Evolutionary conservation across 2,888 invertebrate genomes (phyloP).

Genomic region (Amphipoea oculea): DNA sequence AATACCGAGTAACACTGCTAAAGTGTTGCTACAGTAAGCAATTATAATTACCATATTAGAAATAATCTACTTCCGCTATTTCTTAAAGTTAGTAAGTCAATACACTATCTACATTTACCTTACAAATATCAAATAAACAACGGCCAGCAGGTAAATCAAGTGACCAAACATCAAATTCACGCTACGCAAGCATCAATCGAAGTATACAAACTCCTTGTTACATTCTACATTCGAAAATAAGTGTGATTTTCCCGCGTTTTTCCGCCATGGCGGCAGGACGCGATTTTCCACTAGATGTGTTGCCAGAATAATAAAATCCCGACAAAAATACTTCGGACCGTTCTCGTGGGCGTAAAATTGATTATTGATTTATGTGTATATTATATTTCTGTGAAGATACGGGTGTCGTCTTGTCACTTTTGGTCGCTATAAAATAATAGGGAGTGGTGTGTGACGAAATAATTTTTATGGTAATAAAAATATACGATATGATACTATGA

Average conservation of each 20-base stretch:
- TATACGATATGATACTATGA: constrained; percentile 37
- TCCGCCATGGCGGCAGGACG: constrained; percentile 74
- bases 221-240: constrained; percentile 74
- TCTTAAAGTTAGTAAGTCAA: neutral
- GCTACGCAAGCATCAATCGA: constrained; percentile 65
- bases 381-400: constrained; percentile 67
- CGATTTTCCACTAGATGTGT: constrained; percentile 87
- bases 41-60: neutral
- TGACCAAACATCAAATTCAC: constrained; percentile 59
- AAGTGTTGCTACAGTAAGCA: neutral
- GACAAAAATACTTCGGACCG: constrained; percentile 79
- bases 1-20: neutral
- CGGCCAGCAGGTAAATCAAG: constrained; percentile 50
- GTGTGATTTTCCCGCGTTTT: constrained; percentile 76
- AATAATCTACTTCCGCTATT: neutral
- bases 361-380: constrained; percentile 86
- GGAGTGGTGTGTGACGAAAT: constrained; percentile 77
- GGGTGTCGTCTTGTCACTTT: constrained; percentile 68
- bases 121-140: constrained; percentile 40
- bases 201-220: constrained; percentile 71
- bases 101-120: neutral
- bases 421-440: constrained; percentile 75
- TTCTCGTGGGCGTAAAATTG: constrained; percentile 87
- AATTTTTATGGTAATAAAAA: constrained; percentile 73
- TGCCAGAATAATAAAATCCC: constrained; percentile 84